phyloP scores from a whole-genome alignment of 2,113 vertebrate genomes.

The Strix aluco region DNA sequence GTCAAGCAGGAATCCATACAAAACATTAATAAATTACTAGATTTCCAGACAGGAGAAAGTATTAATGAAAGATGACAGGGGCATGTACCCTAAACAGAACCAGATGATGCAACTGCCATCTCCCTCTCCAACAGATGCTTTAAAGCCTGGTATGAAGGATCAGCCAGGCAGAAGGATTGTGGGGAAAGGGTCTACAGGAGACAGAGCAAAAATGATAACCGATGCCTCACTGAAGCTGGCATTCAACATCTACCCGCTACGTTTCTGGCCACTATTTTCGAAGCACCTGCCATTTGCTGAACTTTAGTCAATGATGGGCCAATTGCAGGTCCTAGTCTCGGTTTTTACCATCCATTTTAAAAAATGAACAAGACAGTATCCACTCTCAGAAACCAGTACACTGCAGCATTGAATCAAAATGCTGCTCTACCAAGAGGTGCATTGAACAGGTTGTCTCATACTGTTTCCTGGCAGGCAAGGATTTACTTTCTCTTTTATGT shows the following conservation, averaged over 20 bases:
- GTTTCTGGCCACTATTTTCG: neutral
- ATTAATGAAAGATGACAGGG: neutral
- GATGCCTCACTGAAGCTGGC: neutral
- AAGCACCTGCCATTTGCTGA: neutral
- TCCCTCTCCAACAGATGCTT: neutral
- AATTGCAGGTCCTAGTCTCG: neutral
- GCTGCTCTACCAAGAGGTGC: neutral
- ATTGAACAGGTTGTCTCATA: neutral
- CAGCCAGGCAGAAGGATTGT: neutral
- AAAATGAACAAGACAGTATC: neutral
- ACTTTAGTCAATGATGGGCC: neutral
- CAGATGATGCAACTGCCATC: neutral
- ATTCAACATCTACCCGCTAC: fast-evolving
- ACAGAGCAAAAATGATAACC: neutral
- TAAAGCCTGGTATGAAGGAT: neutral
- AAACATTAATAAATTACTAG: neutral
- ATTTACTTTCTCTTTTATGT: neutral
- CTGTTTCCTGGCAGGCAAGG: neutral
- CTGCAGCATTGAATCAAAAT: neutral
- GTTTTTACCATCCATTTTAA: neutral
- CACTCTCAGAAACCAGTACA: neutral
- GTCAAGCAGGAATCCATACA: neutral
- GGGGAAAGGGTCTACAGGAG: neutral
- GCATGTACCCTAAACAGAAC: neutral
- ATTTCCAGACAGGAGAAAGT: neutral